Evolutionary conservation across 2,113 vertebrate species (phyloP), one percentile per base, ranked within the genome.

Genomic region (Machaerirhynchus nigripectus): DNA sequence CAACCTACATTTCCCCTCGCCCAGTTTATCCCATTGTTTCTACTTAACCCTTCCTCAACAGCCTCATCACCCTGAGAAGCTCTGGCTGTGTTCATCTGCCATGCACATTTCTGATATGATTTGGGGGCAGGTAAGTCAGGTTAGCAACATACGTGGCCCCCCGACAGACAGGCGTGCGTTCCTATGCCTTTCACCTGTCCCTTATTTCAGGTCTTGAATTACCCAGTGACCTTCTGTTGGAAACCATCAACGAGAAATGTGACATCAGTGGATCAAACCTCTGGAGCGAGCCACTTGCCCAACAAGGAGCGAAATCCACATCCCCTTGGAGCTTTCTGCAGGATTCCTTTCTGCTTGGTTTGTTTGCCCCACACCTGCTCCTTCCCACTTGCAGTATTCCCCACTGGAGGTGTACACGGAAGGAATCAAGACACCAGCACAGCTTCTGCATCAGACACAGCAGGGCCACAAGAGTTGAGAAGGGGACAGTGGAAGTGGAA

Each of bases 21-120:
- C 87, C 11, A 17, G 26, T 85, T 90, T 93, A 85, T 95, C 61
- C 85, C 61, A 93, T 69, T 91, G 88, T 96, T 95, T 69, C 70
- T 79, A 9, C 28, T 85, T 85, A 93, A 87, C 79, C 88, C 70
- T 90, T 95, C 67, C 78, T 71, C 92, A 64, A 15, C 61, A 56
- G 31, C 37, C 10, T 12, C 2, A 1, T 68, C 65, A 52, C 67
- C 26, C 50, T 40, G 57, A 64, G 50, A 37, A 69, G 7, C n/a
- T 59, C 44, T 47, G 28, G 39, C 73, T 52, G 44, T 14, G 17
- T 60, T 65, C 60, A 42, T 35, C 61, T 60, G 30, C 69, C 49
- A 21, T 4, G 35, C 37, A 47, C 44, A 26, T 53, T 90, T 33
- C 90, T 91, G 59, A 64, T 47, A 49, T 1, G 14, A 8, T 87